Percentiles rank a stretch among this genome's conserved stretches.
phyloP scores from a whole-genome alignment of 1,140 invertebrate genomes.

The Halesus radiatus region DNA sequence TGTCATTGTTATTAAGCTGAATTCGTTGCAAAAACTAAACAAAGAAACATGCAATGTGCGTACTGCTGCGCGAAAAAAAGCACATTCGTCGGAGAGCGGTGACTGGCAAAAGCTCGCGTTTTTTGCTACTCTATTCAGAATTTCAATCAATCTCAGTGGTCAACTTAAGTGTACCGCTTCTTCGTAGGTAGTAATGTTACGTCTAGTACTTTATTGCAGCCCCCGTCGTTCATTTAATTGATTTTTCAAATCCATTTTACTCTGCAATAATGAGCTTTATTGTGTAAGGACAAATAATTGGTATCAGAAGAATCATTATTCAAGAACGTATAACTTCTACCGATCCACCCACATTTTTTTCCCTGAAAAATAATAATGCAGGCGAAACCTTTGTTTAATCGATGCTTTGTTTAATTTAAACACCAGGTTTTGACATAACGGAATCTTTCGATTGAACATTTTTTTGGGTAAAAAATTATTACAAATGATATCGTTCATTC shows the following conservation, averaged over 20 bases:
- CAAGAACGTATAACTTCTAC: too few species aligned
- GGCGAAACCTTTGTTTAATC: too few species aligned
- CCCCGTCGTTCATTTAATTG: slow-evolving; percentile 37
- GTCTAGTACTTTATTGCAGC: slow-evolving; percentile 28
- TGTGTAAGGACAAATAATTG: slow-evolving; percentile 8
- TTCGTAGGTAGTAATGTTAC: slow-evolving; percentile 28
- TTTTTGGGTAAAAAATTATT: too few species aligned
- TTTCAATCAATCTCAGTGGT: slow-evolving; percentile 46
- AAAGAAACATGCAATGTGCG: slow-evolving; percentile 32
- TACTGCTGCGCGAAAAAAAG: background rate
- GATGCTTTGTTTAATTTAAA: too few species aligned
- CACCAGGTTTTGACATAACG: too few species aligned
- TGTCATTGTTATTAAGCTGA: slow-evolving; percentile 19
- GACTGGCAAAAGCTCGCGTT: slow-evolving; percentile 44
- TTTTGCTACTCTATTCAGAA: slow-evolving; percentile 45
- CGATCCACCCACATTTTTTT: too few species aligned
- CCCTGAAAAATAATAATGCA: too few species aligned
- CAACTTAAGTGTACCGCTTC: slow-evolving; percentile 25
- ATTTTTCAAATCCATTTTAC: slow-evolving; percentile 25
- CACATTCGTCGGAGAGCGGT: slow-evolving; percentile 21
- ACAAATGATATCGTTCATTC: too few species aligned
- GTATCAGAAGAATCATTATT: background rate
- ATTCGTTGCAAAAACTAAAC: slow-evolving; percentile 31
- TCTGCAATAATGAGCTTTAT: slow-evolving; percentile 28
- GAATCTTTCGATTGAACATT: too few species aligned